phyloP scores from a whole-genome alignment of 2,113 vertebrate species.

The Orthochromis indermauri region DNA sequence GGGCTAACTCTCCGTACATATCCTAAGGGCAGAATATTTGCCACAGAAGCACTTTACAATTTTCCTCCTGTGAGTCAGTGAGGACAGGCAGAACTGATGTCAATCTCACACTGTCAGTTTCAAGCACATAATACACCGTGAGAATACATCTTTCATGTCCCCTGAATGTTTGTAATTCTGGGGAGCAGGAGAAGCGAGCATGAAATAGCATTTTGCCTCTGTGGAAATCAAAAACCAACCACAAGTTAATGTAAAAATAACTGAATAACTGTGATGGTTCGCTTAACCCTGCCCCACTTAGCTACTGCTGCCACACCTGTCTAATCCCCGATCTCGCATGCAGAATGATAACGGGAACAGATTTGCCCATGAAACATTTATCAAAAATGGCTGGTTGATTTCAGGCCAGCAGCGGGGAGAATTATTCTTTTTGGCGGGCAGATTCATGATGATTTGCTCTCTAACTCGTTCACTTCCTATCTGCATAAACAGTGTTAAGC shows the following conservation, averaged over 20 bases:
- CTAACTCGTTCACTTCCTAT: neutral
- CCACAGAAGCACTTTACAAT: constrained; percentile 17
- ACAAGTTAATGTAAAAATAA: neutral
- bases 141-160: neutral
- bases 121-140: neutral
- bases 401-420: neutral
- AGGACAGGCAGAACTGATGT: neutral
- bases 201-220: neutral
- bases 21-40: constrained; percentile 32
- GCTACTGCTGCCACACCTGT: neutral
- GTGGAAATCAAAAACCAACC: neutral
- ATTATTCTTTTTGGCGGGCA: neutral
- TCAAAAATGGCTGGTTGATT: neutral
- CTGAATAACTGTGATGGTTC: neutral
- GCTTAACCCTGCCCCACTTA: neutral
- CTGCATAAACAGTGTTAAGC: neutral
- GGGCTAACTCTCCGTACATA: neutral
- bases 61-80: neutral
- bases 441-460: neutral
- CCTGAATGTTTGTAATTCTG: neutral
- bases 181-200: neutral
- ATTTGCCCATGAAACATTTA: neutral
- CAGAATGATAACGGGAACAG: neutral
- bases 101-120: neutral
- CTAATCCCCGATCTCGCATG: neutral